Conservation (phyloP, 2,113 vertebrate species). For the Lepisosteus osseus region DNA sequence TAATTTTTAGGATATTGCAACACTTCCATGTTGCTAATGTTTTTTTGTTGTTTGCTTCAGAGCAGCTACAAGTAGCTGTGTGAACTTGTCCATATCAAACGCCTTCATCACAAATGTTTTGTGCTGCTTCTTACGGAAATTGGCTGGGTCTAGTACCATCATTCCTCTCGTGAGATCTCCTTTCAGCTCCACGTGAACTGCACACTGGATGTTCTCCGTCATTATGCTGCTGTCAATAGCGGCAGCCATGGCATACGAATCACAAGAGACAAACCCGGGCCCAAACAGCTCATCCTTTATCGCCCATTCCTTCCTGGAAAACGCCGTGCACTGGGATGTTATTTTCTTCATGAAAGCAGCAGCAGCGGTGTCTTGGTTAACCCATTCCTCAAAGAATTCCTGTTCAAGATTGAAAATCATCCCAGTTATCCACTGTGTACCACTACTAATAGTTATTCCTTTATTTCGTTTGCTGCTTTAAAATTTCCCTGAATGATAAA, state of each 20-base stretch:
- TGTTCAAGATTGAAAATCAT: conserved; percentile 20
- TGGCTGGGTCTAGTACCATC: conserved; percentile 58
- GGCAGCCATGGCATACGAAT: conserved; percentile 61
- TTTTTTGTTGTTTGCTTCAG: conserved; percentile 36
- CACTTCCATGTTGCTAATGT: neutral
- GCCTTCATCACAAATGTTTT: conserved; percentile 50
- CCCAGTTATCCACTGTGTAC: no score
- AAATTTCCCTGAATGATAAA: no score
- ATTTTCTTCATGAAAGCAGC: conserved; percentile 64
- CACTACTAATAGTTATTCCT: no score
- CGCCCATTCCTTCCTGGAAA: conserved; percentile 31
- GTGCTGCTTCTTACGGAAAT: conserved; percentile 54
- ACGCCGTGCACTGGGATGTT: conserved; percentile 55
- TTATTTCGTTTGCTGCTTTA: no score
- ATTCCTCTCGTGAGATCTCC: conserved; percentile 60
- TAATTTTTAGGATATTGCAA: no score
- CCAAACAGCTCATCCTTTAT: conserved; percentile 50
- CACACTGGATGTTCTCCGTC: conserved; percentile 46
- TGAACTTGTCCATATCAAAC: conserved; percentile 53
- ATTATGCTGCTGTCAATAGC: conserved; percentile 59
- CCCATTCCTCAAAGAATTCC: conserved; percentile 65
- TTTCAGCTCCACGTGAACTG: conserved; percentile 59
- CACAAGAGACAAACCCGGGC: conserved; percentile 61
- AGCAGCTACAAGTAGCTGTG: conserved; percentile 50
- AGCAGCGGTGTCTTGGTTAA: conserved; percentile 50